phyloP scores from a whole-genome alignment of 2,888 invertebrate genomes.

The Calameuta pallipes region DNA sequence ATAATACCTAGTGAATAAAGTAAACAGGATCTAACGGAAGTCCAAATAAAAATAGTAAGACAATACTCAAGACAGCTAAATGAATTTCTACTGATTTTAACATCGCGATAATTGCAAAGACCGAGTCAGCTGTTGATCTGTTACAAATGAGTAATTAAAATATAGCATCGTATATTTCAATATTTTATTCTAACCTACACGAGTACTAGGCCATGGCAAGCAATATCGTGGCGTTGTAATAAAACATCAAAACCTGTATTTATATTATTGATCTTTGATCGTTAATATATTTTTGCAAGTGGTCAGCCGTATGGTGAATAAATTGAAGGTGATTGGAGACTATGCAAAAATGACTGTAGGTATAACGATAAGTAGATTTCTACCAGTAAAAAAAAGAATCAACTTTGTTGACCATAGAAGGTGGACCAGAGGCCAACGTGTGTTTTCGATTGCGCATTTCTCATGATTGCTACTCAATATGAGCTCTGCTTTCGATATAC shows the following conservation, averaged over 20 bases:
- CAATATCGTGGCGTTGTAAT: background rate
- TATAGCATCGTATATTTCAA: no score
- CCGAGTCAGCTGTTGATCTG: background rate
- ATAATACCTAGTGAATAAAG: background rate
- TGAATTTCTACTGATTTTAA: no score
- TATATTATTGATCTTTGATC: background rate
- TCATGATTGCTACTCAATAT: background rate
- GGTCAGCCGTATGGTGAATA: background rate
- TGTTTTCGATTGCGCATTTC: background rate
- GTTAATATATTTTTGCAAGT: background rate
- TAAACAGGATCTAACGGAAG: background rate
- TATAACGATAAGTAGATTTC: background rate
- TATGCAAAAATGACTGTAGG: background rate
- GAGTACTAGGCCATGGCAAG: background rate
- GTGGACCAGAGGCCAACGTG: background rate
- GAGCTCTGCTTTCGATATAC: background rate
- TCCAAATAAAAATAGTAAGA: background rate
- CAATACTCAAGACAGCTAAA: no score
- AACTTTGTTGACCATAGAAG: background rate
- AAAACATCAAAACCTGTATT: background rate
- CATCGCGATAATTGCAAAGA: no score
- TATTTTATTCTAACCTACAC: no score
- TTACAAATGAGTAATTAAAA: background rate
- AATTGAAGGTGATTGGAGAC: background rate
- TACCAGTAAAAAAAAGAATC: background rate